These are phyloP conservation scores for Dreissena rostriformis DNA, from an alignment of 1,140 invertebrate species.

Conservation along the genomic window DNA sequence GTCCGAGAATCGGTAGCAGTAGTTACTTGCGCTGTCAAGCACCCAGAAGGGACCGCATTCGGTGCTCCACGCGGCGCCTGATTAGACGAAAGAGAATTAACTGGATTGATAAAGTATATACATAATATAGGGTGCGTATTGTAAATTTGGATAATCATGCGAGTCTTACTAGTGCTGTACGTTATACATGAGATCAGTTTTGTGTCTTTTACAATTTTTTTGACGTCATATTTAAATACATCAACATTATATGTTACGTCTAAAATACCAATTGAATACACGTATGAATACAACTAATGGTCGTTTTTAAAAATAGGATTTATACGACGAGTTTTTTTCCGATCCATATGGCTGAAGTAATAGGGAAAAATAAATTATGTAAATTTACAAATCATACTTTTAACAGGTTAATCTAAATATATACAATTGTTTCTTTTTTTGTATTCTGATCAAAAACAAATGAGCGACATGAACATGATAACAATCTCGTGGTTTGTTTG, in stretches of 20 bases:
- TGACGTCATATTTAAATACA: no score
- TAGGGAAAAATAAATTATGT: background rate
- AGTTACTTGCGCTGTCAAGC: constrained; percentile 36
- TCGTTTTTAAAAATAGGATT: no score
- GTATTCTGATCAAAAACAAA: no score
- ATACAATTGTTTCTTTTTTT: no score
- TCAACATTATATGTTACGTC: no score
- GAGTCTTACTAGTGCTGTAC: background rate
- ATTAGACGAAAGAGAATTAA: background rate
- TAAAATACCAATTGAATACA: no score
- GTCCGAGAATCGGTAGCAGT: constrained; percentile 62
- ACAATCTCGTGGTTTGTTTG: no score
- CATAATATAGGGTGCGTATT: background rate
- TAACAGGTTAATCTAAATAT: background rate
- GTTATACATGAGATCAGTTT: no score
- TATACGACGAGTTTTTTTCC: no score
- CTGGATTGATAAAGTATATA: background rate
- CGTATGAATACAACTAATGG: no score
- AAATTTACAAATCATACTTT: background rate
- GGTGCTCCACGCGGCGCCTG: constrained; percentile 28
- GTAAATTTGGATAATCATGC: background rate
- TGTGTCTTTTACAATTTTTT: no score
- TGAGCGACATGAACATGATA: no score
- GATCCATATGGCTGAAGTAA: background rate
- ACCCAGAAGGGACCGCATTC: constrained; percentile 66